These are phyloP conservation scores for Pterois miles DNA, from an alignment of 2,797 vertebrate genomes.

Conservation along the genomic window DNA sequence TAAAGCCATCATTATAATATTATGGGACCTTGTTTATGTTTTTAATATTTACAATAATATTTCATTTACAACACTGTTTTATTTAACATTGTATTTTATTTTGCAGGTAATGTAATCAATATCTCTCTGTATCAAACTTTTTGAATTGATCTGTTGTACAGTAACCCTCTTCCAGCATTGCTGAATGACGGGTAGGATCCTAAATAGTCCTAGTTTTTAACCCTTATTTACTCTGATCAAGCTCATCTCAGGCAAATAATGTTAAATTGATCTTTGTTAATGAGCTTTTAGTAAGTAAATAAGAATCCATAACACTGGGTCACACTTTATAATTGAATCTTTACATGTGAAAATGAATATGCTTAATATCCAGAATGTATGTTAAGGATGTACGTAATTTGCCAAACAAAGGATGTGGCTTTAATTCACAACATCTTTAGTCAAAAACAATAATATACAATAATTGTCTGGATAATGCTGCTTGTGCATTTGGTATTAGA, in stretches of 20 bases:
- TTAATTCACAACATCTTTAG: background rate
- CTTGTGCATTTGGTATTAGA: background rate
- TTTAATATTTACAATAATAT: background rate
- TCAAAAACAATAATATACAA: background rate
- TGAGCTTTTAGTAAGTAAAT: background rate
- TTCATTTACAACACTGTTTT: no score
- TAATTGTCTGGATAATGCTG: background rate
- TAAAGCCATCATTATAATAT: background rate
- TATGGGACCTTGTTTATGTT: background rate
- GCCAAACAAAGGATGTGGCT: background rate
- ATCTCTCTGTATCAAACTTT: background rate
- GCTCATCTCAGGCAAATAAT: constrained; percentile 6
- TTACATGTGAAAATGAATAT: background rate
- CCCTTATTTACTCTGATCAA: background rate
- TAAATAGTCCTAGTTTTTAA: background rate
- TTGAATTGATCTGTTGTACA: background rate
- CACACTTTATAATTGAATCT: background rate
- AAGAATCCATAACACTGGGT: background rate
- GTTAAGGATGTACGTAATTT: background rate
- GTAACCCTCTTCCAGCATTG: background rate
- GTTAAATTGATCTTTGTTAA: constrained; percentile 2
- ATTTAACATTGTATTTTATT: background rate
- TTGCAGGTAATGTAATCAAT: background rate
- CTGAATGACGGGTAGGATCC: background rate
- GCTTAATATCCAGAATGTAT: background rate